phyloP scores from a whole-genome alignment of 2,888 invertebrate species.

The Baccha elongata region DNA sequence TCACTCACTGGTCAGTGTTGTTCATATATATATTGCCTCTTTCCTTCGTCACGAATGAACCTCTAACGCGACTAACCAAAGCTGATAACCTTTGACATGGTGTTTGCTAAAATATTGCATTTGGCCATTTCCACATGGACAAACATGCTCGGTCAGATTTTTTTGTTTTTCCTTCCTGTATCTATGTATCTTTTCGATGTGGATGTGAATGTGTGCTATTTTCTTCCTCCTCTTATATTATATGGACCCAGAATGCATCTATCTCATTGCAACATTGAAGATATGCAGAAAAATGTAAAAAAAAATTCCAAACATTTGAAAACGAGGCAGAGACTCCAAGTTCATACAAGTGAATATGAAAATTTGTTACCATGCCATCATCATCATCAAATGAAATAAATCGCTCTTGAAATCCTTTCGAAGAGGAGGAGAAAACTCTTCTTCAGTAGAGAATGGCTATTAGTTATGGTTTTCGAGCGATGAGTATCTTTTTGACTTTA shows the following conservation, averaged over 20 bases:
- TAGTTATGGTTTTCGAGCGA: slow-evolving; percentile 17
- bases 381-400: slow-evolving; percentile 58
- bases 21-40: not conserved
- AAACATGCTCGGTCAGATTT: slow-evolving; percentile 34
- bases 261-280: slow-evolving; percentile 32
- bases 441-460: not conserved
- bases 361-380: slow-evolving; percentile 52
- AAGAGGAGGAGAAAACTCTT: not conserved
- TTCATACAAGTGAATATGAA: slow-evolving; percentile 32
- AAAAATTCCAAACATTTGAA: slow-evolving; percentile 38
- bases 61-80: slow-evolving; percentile 48
- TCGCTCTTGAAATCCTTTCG: slow-evolving; percentile 54
- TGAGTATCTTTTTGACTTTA: slow-evolving; percentile 35
- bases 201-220: not conserved
- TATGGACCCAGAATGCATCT: not conserved
- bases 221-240: not conserved
- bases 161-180: not conserved
- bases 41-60: slow-evolving; percentile 7
- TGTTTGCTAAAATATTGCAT: slow-evolving; percentile 71
- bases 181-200: not conserved
- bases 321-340: slow-evolving; percentile 11
- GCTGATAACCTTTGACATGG: slow-evolving; percentile 70
- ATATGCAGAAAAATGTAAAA: slow-evolving; percentile 13
- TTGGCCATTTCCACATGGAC: slow-evolving; percentile 68
- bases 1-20: slow-evolving; percentile 2